Base-by-base conservation (phyloP, 2,888 invertebrate genomes). In the Sipha maydis region DNA sequence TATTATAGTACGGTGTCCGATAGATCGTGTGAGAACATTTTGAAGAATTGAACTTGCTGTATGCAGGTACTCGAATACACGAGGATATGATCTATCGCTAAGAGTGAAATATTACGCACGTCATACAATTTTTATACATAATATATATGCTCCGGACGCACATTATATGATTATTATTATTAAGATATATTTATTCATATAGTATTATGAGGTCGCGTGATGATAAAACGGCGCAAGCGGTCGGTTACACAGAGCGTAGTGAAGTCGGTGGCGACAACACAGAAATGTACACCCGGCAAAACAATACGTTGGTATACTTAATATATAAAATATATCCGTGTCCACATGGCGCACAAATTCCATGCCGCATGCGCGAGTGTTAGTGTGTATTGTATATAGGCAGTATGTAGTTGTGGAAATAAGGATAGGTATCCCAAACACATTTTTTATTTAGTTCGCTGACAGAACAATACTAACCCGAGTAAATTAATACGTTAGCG, bases 401-500 rank as follows among this genome's bases (percentile, higher is more conserved):
- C 48, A 9, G 41, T 14, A 79, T 1, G 38, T 31, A 28, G n/a
- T 48, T 41, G 41, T 48, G 19, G 61, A 41, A 82, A 82, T n/a
- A n/a, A 69, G 69, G 69, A 69, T 69, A 82, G 19, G 34, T 21
- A 61, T 61, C 21, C 34, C 56, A 84, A 61, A 76, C 76, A 28
- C 56, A 61, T 73, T 83, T 83, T 83, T 83, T 83, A 83, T 48
- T 75, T 25, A n/a, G 75, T 56, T 25, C 41, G 61, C 61, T 80
- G 86, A 86, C 86, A 86, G 86, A 73, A 86, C 86, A 86, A 86
- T 86, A 79, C 86, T 67, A 79, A 56, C 56, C 80, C 56, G 71
- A 73, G 79, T 73, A 79, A 80, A 86, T 86, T 79, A 86, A 86
- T 86, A 86, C 79, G 71, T 86, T 69, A 79, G 38, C 31, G 78